Evolutionary conservation across 2,888 invertebrate species (phyloP).

Genomic region (Ormyrus rosae): DNA sequence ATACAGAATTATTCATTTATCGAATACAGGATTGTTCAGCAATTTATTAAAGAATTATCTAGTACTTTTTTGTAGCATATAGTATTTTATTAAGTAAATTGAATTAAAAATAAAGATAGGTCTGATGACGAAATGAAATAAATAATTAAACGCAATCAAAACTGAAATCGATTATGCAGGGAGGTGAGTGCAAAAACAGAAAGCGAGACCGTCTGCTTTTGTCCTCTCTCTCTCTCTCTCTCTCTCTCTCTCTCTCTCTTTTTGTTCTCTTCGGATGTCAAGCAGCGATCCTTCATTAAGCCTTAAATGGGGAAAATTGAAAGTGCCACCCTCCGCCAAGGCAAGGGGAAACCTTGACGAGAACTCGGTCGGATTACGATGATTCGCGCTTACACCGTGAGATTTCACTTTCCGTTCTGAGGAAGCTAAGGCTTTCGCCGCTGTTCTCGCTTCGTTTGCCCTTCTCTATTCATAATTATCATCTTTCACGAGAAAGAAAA

Average conservation of each 20-base stretch:
- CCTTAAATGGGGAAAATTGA: conserved; percentile 70
- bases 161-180: too few relatives aligned
- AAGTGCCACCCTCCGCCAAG: conserved; percentile 60
- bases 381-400: conserved; percentile 20
- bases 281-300: conserved; percentile 66
- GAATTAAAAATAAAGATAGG: too few relatives aligned
- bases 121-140: too few relatives aligned
- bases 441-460: too few relatives aligned
- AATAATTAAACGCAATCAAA: too few relatives aligned
- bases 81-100: too few relatives aligned
- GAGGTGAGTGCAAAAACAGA: neutral
- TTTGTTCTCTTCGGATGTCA: conserved; percentile 2
- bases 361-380: conserved; percentile 28
- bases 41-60: too few relatives aligned
- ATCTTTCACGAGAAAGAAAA: neutral
- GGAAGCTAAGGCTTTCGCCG: neutral
- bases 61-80: too few relatives aligned
- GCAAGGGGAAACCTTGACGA: conserved; percentile 21
- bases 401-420: conserved; percentile 39
- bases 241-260: neutral
- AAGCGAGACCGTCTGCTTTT: conserved; percentile 4
- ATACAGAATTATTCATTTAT: too few relatives aligned
- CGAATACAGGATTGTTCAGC: too few relatives aligned
- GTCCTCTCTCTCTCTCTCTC: neutral
- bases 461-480: too few relatives aligned